These are phyloP conservation scores for Melanostoma scalare DNA, from an alignment of 2,888 invertebrate genomes.

Conservation along the genomic window DNA sequence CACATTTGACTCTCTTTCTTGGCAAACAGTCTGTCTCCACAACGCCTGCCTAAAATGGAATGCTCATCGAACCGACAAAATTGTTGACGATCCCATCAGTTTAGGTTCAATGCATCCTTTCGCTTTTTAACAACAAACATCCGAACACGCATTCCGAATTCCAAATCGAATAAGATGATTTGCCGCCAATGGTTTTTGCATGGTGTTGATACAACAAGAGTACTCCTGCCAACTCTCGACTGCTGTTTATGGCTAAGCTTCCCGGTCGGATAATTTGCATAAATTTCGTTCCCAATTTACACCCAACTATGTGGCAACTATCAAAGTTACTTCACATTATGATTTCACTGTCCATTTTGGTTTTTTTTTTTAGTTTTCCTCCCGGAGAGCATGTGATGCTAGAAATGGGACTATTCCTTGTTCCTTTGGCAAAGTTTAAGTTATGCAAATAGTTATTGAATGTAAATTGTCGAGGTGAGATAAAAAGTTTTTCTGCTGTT, in stretches of 20 bases:
- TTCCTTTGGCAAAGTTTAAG: slow-evolving; percentile 49
- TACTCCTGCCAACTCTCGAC: background rate
- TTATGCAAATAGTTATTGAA: slow-evolving; percentile 72
- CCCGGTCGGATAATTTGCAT: slow-evolving; percentile 65
- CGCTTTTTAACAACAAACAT: slow-evolving; percentile 46
- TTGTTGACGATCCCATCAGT: slow-evolving; percentile 51
- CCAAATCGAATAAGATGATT: slow-evolving; percentile 43
- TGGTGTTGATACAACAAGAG: slow-evolving; percentile 18
- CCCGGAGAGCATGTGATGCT: slow-evolving; percentile 5
- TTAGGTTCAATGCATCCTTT: slow-evolving; percentile 59
- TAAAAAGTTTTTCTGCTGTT: slow-evolving; percentile 41
- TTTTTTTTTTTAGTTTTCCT: background rate
- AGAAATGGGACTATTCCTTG: slow-evolving; percentile 48
- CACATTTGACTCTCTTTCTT: slow-evolving; percentile 5
- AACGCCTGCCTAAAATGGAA: slow-evolving; percentile 54
- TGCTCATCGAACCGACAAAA: slow-evolving; percentile 52
- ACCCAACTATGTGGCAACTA: slow-evolving; percentile 59
- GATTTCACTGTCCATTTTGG: slow-evolving; percentile 32
- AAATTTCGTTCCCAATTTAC: slow-evolving; percentile 72
- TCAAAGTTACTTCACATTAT: slow-evolving; percentile 53
- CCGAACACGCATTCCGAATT: slow-evolving; percentile 8
- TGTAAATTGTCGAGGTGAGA: slow-evolving; percentile 69
- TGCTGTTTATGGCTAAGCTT: slow-evolving; percentile 61
- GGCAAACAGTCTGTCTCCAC: background rate
- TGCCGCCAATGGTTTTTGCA: slow-evolving; percentile 49